phyloP scores from a whole-genome alignment of 2,113 vertebrate genomes.

The Desmodus rotundus region DNA sequence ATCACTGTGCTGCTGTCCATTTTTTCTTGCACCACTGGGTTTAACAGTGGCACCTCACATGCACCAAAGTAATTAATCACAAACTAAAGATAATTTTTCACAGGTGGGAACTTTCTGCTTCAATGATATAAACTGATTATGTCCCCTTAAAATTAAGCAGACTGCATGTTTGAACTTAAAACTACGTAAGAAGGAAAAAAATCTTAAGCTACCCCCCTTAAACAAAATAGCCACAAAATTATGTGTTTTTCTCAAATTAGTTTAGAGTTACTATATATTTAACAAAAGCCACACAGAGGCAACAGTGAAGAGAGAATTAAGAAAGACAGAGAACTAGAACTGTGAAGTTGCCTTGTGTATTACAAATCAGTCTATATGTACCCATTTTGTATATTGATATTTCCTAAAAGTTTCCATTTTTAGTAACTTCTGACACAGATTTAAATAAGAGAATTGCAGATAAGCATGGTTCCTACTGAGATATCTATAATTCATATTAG shows the following conservation, averaged over 20 bases:
- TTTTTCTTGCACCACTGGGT: neutral
- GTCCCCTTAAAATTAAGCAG: neutral
- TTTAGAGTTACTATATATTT: neutral
- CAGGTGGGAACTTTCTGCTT: neutral
- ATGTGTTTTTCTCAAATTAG: neutral
- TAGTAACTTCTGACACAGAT: neutral
- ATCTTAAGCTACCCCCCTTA: neutral
- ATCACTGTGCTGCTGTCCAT: rapidly evolving
- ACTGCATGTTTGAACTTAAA: neutral
- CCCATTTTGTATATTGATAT: neutral
- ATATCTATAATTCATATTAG: neutral
- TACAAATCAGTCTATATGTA: neutral
- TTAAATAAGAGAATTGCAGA: neutral
- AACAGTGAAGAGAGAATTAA: neutral
- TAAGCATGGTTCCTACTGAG: neutral
- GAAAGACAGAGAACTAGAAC: neutral
- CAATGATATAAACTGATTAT: neutral
- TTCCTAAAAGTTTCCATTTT: neutral
- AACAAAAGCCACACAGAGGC: neutral
- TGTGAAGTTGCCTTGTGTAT: neutral
- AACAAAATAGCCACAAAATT: neutral
- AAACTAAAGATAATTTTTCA: neutral
- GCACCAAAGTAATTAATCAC: neutral
- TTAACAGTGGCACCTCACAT: neutral
- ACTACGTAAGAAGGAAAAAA: neutral